Base-by-base conservation (phyloP, 2,797 vertebrate genomes). In the Myotis findleyi region DNA sequence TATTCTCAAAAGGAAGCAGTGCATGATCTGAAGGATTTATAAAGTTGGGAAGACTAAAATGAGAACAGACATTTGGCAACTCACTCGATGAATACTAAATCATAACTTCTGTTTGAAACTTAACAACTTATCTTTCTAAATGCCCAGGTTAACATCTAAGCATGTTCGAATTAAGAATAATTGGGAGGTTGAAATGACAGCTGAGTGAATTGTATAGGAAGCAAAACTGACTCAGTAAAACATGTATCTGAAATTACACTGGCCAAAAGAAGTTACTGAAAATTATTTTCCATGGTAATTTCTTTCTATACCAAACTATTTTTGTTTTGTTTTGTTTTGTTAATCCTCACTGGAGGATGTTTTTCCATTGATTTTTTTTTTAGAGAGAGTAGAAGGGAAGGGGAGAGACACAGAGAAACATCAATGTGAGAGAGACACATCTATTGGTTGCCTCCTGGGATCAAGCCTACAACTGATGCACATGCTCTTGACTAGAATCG, bases 81-180 rank as follows among this genome's bases (percentile, higher is more conserved):
- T 85, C 68, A 93, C 21, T 17, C 27, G 36, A 33, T 23, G 36
- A 44, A 66, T 62, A 25, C 73, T 93, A 94, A 96, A 92, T 96
- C 68, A 95, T 89, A 55, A 80, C 51, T 84, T 94, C 33, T 23
- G 7, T 93, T 86, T 91, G 33, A n/a, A 92, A 90, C 38, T 75
- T 93, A 96, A 83, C 75, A 71, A 79, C n/a, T 88, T 89, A 57
- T 90, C 87, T 96, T 94, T 73, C 62, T 44, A 93, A 96, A 77
- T 94, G 82, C 64, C 20, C 83, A 81, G 53, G 92, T 95, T 95
- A 95, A 91, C 20, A 97, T 47, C 13, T 27, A 77, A 62, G 27
- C 44, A 75, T 87, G 49, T 95, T 91, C 76, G 89, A n/a, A 69
- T 95, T 97, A 95, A 80, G 73, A 92, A 92, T 62, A 95, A 88